phyloP scores from a whole-genome alignment of 2,888 invertebrate species.

The Eupeodes luniger region DNA sequence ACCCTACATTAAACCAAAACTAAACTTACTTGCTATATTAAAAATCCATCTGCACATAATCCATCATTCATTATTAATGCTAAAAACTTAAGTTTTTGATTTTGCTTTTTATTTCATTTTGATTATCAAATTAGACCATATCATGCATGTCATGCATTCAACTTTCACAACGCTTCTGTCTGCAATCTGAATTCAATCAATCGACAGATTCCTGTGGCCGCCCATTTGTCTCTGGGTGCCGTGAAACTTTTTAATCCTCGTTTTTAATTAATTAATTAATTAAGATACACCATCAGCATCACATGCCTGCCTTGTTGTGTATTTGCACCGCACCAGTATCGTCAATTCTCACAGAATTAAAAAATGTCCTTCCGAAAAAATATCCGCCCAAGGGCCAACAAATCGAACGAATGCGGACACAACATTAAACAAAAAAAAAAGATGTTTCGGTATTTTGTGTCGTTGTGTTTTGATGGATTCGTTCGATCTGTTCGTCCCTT shows the following conservation, averaged over 20 bases:
- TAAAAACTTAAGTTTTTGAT: not conserved
- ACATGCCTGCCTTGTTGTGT: no score
- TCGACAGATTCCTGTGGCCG: conserved; percentile 59
- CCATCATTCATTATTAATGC: not conserved
- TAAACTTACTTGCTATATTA: no score
- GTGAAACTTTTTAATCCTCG: conserved; percentile 67
- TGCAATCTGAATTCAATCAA: conserved; percentile 48
- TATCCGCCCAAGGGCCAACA: not conserved
- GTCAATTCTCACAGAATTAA: conserved; percentile 47
- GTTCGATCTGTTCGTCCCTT: conserved; percentile 27
- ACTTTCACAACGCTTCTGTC: conserved; percentile 46
- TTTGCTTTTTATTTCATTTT: not conserved
- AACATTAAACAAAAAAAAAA: conserved; percentile 2
- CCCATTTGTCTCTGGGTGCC: conserved; percentile 37
- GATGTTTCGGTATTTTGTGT: conserved; percentile 16
- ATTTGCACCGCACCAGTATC: not conserved
- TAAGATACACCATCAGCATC: conserved; percentile 44
- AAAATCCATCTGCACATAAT: no score
- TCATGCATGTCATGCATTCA: conserved; percentile 31
- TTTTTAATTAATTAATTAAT: conserved; percentile 74
- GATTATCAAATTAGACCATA: conserved; percentile 56
- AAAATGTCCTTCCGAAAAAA: not conserved
- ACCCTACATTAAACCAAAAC: no score
- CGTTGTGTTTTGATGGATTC: conserved; percentile 49
- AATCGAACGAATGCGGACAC: not conserved